Evolutionary conservation across 2,113 vertebrate genomes (phyloP), one percentile per base, ranked within the genome.

Genomic region (Toxotes jaculatrix): DNA sequence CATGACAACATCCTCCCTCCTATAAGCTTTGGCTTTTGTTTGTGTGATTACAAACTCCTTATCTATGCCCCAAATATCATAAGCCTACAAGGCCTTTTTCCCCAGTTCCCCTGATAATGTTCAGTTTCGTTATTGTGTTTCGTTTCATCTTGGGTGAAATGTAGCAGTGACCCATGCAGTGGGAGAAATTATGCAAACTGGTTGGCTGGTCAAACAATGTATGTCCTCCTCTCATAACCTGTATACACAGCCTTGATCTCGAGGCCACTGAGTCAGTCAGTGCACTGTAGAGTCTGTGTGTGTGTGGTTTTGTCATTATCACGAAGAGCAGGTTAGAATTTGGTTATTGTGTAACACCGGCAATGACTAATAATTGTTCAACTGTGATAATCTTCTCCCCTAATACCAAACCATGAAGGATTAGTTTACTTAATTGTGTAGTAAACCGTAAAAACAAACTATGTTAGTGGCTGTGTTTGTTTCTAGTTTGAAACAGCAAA

Each of bases 231-330:
- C 13, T 60, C 19, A 59, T 17, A 69, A 83, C 83, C 53, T 77
- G 77, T 78, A 40, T 21, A 65, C 72, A 76, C 38, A 77, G 56
- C 31, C 56, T 87, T 64, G 31, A 67, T 38, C 40, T 83, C 88
- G 90, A 91, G 87, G 90, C 66, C 87, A 79, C 36, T 42, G 21
- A 72, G 45, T 71, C 82, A 84, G 16, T 87, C 77, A 87, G 61
- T 88, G 57, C 74, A 68, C 84, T 59, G 4, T 21, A 16, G 13
- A 62, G 27, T 49, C n/a, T 47, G 31, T 42, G 27, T 34, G 62
- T 66, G 27, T 42, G 13, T 45, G 42, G 40, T 86, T 87, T 63
- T 79, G 32, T 82, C 69, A 64, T 80, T 27, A n/a, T 9, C 56
- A 47, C 32, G 3, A 34, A 74, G 27, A 62, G 51, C 23, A 77